Evolutionary conservation across 2,113 vertebrate genomes (phyloP).

Genomic region (Sinocyclocheilus anshuiensis): DNA sequence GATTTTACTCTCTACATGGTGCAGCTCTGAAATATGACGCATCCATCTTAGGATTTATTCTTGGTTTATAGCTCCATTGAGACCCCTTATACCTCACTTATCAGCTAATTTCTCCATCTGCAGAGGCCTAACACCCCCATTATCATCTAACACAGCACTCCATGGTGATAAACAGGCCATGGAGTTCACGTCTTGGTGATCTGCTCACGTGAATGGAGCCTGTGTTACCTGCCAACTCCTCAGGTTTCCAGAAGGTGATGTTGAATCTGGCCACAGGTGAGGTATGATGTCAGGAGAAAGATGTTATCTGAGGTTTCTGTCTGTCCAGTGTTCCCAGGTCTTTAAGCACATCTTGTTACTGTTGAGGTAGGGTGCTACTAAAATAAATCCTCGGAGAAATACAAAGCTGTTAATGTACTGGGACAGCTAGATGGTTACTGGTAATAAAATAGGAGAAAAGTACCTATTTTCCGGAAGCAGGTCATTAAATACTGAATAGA

Average conservation of each 20-base stretch:
- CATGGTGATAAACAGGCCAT: constrained; percentile 31
- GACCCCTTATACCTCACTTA: constrained; percentile 42
- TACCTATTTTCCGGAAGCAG: not conserved
- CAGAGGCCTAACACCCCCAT: constrained; percentile 28
- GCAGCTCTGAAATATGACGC: constrained; percentile 42
- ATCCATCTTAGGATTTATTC: constrained; percentile 34
- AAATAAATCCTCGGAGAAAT: not conserved
- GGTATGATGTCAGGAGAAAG: constrained; percentile 15
- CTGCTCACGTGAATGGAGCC: constrained; percentile 20
- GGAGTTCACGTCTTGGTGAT: constrained; percentile 21
- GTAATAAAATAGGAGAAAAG: constrained; percentile 38
- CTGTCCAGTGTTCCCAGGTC: constrained; percentile 8
- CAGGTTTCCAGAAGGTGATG: constrained; percentile 2
- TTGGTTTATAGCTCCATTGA: constrained; percentile 37
- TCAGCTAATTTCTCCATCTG: constrained; percentile 45
- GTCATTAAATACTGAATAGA: not conserved
- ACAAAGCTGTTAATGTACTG: not conserved
- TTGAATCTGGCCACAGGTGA: constrained; percentile 15
- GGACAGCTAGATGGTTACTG: not conserved
- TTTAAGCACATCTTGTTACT: constrained; percentile 39
- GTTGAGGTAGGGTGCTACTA: not conserved
- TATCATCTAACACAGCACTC: constrained; percentile 22
- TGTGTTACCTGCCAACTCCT: constrained; percentile 30
- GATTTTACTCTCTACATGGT: constrained; percentile 32
- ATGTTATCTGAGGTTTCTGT: constrained; percentile 21